These are phyloP conservation scores for Spilogale gracilis DNA, from an alignment of 2,113 vertebrate species.

Conservation along the genomic window DNA sequence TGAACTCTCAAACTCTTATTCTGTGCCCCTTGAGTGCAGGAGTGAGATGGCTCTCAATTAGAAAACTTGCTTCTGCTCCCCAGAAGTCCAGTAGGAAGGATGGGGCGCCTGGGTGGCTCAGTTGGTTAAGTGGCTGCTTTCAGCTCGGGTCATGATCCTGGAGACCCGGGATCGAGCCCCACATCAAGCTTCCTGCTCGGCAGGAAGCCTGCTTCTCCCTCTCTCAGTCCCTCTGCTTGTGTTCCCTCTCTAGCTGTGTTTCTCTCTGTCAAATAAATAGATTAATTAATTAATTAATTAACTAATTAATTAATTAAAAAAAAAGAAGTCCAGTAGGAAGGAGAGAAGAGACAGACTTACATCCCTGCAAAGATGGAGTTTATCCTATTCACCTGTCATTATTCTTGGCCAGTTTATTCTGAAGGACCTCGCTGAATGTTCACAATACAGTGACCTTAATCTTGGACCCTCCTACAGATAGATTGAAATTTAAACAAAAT, in stretches of 20 bases:
- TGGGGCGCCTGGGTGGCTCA: no score
- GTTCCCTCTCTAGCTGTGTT: no score
- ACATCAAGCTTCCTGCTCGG: no score
- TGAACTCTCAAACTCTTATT: background rate
- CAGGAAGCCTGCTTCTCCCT: no score
- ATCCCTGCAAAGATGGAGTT: background rate
- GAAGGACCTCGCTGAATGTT: background rate
- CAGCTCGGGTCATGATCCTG: no score
- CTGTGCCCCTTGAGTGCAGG: background rate
- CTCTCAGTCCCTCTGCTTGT: no score
- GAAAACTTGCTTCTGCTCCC: background rate
- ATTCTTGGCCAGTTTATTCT: background rate
- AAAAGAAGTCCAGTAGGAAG: background rate
- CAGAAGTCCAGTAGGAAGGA: background rate
- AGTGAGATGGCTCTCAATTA: background rate
- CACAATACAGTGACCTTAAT: background rate
- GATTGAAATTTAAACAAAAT: constrained; percentile 58
- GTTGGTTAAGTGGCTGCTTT: no score
- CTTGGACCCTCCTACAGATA: background rate
- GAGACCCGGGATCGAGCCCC: no score
- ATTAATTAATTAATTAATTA: no score
- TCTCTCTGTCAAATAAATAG: no score
- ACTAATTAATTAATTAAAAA: no score
- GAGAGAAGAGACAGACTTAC: background rate
- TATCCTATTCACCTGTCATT: background rate